Percentiles rank a stretch among this genome's conserved stretches.
Evolutionary conservation across 2,797 vertebrate species (phyloP).

Genomic region (Anniella stebbinsi): DNA sequence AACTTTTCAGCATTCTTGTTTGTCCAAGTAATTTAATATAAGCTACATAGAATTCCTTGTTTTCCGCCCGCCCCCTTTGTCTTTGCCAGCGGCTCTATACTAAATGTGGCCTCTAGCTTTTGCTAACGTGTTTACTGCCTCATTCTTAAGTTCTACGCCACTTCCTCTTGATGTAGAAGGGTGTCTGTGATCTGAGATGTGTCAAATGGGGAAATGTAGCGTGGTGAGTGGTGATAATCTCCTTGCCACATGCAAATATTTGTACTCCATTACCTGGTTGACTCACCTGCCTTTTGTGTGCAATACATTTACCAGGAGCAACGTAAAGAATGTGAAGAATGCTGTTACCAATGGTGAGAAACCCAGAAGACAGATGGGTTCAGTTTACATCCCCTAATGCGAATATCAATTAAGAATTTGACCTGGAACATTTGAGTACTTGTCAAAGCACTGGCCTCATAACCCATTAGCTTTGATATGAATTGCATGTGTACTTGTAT

Average conservation of each 20-base stretch:
- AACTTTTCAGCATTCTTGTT: not conserved
- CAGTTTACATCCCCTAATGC: not conserved
- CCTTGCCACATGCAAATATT: not conserved
- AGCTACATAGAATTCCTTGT: not conserved
- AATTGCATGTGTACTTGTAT: slow-evolving; percentile 27
- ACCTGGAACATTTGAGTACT: slow-evolving; percentile 31
- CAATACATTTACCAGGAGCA: not conserved
- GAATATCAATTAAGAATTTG: slow-evolving; percentile 18
- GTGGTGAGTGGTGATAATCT: no score
- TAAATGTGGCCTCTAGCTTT: not conserved
- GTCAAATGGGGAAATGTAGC: not conserved
- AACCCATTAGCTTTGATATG: slow-evolving; percentile 27
- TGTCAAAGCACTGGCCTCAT: slow-evolving; percentile 43
- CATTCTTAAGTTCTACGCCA: not conserved
- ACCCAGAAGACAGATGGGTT: not conserved
- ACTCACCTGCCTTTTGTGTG: not conserved
- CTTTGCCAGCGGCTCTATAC: not conserved
- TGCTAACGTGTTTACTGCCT: no score
- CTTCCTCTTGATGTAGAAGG: not conserved
- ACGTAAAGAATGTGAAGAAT: not conserved
- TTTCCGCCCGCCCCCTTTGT: not conserved
- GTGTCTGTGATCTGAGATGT: not conserved
- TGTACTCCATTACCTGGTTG: not conserved
- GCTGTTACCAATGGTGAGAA: not conserved
- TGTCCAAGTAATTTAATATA: not conserved